Percentiles rank a stretch among this genome's conserved stretches.
Evolutionary conservation across 2,888 invertebrate genomes (phyloP).

Genomic region (Lepas anatifera): DNA sequence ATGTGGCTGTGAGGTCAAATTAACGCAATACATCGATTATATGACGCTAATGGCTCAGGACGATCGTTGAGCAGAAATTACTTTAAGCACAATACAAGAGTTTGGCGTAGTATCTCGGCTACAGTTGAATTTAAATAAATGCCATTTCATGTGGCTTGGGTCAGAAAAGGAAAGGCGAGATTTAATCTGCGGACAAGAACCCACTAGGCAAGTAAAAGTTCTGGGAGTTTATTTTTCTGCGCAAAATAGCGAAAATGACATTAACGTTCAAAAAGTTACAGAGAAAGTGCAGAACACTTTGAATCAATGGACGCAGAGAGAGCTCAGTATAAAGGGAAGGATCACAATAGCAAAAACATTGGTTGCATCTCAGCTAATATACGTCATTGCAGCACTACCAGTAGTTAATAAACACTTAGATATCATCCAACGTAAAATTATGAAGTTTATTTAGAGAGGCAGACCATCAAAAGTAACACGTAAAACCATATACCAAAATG

Average conservation of each 20-base stretch:
- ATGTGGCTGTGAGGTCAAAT: too few relatives aligned
- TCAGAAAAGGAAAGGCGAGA: neutral
- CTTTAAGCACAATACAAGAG: neutral
- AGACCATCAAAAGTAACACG: neutral
- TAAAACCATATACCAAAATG: too few relatives aligned
- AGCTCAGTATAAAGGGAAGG: too few relatives aligned
- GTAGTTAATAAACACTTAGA: too few relatives aligned
- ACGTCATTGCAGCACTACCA: too few relatives aligned
- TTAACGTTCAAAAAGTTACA: neutral
- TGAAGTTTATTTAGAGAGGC: neutral
- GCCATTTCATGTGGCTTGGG: neutral
- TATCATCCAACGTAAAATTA: neutral
- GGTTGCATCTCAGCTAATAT: neutral
- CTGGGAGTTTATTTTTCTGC: too few relatives aligned
- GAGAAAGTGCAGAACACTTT: neutral
- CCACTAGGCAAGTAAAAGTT: too few relatives aligned
- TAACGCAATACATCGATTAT: neutral
- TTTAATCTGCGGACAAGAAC: too few relatives aligned
- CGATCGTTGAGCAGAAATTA: neutral
- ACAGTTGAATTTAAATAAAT: neutral
- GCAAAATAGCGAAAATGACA: too few relatives aligned
- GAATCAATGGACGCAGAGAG: neutral
- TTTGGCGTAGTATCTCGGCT: neutral
- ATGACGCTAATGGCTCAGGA: neutral
- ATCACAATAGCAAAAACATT: neutral